Percentiles rank a stretch among this genome's conserved stretches.
Evolutionary conservation across 2,888 invertebrate species (phyloP).

Genomic region (Archips crataeganus): DNA sequence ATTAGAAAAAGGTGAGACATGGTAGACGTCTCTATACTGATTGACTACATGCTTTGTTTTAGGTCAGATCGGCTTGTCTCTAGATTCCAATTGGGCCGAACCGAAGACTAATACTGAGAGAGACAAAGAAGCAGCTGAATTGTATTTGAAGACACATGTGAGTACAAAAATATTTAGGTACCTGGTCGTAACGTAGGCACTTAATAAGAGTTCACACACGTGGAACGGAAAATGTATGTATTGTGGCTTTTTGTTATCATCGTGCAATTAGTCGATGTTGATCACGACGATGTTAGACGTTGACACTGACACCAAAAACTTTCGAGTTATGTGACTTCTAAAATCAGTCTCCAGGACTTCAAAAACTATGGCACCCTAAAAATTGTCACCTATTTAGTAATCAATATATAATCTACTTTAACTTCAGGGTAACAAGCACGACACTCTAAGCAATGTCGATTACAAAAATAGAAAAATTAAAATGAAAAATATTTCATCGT

Average conservation of each 20-base stretch:
- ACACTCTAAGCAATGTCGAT: too few relatives aligned
- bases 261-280: background rate
- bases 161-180: constrained; percentile 52
- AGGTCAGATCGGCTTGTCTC: constrained; percentile 87
- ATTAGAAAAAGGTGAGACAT: constrained; percentile 15
- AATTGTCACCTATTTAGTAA: background rate
- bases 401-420: too few relatives aligned
- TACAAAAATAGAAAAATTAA: too few relatives aligned
- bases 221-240: background rate
- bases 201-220: background rate
- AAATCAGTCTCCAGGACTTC: too few relatives aligned
- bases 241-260: background rate
- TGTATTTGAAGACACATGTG: constrained; percentile 87
- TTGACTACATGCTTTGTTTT: constrained; percentile 49
- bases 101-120: constrained; percentile 80
- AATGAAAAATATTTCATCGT: too few relatives aligned
- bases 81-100: constrained; percentile 87
- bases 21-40: constrained; percentile 35
- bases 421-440: too few relatives aligned
- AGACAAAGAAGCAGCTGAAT: constrained; percentile 87
- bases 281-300: too few relatives aligned
- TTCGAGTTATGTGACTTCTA: too few relatives aligned
- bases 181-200: background rate
- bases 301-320: constrained; percentile 1
- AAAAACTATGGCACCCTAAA: background rate